Percentiles rank a stretch among this genome's conserved stretches.
These are phyloP conservation scores for Serinus canaria DNA, from an alignment of 2,113 vertebrate species.

Conservation along the genomic window DNA sequence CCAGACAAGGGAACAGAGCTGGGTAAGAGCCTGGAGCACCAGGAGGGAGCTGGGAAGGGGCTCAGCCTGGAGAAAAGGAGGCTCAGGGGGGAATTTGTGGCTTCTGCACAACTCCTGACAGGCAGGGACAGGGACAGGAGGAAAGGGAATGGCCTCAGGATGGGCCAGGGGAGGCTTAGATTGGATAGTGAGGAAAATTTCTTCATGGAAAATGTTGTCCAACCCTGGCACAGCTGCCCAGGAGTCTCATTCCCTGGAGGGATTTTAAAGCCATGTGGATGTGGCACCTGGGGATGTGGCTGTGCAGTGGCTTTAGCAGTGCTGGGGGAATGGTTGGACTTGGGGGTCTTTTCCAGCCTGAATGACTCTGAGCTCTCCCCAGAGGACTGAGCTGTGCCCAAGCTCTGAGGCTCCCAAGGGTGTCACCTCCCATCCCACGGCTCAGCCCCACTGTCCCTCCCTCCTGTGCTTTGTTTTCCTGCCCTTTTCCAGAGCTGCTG, in stretches of 20 bases:
- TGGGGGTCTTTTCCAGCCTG: neutral
- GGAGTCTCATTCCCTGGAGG: neutral
- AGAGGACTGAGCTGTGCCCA: neutral
- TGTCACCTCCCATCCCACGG: neutral
- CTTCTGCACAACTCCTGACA: neutral
- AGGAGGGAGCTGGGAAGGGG: neutral
- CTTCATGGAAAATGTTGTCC: neutral
- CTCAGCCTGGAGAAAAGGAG: neutral
- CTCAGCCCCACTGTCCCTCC: neutral
- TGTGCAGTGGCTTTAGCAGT: neutral
- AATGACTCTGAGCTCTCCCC: neutral
- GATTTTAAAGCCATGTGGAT: rapidly evolving
- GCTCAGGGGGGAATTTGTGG: neutral
- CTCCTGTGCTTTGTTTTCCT: neutral
- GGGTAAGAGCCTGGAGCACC: neutral
- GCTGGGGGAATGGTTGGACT: neutral
- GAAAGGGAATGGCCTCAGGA: rapidly evolving
- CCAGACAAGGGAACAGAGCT: rapidly evolving
- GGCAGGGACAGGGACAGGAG: neutral
- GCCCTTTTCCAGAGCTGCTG: neutral
- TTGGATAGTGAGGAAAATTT: neutral
- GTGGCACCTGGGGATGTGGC: neutral
- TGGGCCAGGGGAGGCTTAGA: rapidly evolving
- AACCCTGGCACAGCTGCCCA: neutral
- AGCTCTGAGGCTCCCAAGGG: neutral